phyloP scores from a whole-genome alignment of 1,140 invertebrate species.

The Diorhabda sublineata region DNA sequence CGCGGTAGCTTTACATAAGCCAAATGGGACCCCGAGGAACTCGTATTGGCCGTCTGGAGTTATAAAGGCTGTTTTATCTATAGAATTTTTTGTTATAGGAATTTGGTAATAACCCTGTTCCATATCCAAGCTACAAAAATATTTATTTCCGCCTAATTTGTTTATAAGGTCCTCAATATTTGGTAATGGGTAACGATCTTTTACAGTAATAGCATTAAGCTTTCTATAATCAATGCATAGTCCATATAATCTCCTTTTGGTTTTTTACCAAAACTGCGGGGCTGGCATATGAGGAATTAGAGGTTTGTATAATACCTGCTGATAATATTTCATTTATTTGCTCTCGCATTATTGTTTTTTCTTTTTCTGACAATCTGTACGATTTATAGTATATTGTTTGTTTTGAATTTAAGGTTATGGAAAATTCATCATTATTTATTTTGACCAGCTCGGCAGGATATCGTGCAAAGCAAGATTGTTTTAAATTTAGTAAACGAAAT shows the following conservation, averaged over 20 bases:
- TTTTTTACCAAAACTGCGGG: slow-evolving; percentile 28
- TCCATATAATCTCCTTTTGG: slow-evolving; percentile 34
- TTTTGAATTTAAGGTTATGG: slow-evolving; percentile 2
- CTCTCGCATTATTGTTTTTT: neutral
- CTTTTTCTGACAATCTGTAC: neutral
- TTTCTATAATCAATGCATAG: slow-evolving; percentile 42
- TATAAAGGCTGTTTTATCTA: slow-evolving; percentile 29
- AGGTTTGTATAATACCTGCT: slow-evolving; percentile 9
- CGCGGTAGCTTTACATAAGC: slow-evolving; percentile 28
- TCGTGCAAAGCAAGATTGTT: too few relatives aligned
- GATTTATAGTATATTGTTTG: slow-evolving; percentile 4
- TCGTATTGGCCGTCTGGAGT: slow-evolving; percentile 35
- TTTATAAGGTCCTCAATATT: slow-evolving; percentile 44
- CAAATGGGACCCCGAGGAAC: slow-evolving; percentile 34
- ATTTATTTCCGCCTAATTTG: slow-evolving; percentile 38
- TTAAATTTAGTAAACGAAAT: too few relatives aligned
- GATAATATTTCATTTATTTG: slow-evolving; percentile 5
- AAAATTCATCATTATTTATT: neutral
- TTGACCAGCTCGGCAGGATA: neutral
- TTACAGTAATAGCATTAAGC: slow-evolving; percentile 31
- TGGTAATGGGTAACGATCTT: slow-evolving; percentile 13
- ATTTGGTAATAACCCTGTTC: slow-evolving; percentile 38
- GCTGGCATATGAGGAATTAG: slow-evolving; percentile 13
- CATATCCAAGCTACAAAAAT: slow-evolving; percentile 38
- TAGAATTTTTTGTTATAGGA: slow-evolving; percentile 32